These are phyloP conservation scores for Nemapogon koenigi DNA, from an alignment of 2,888 invertebrate species.

Conservation along the genomic window DNA sequence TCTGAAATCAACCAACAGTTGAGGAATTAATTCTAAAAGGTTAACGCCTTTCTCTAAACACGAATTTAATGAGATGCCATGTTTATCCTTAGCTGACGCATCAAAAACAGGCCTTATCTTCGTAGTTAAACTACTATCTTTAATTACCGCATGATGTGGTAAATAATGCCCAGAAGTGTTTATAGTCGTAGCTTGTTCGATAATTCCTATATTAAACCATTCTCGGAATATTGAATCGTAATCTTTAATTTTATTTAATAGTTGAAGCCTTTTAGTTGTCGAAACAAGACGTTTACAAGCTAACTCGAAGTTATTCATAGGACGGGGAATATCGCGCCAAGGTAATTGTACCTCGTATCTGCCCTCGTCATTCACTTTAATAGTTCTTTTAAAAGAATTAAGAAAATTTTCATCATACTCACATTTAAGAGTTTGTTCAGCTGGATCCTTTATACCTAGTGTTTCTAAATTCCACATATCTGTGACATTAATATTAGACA, in stretches of 20 bases:
- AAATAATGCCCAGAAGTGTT: slow-evolving; percentile 15
- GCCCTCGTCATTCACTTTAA: slow-evolving; percentile 1
- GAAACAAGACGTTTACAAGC: not conserved
- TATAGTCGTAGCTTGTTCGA: slow-evolving; percentile 3
- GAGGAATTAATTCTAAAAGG: slow-evolving; percentile 19
- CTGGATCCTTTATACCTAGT: slow-evolving; percentile 3
- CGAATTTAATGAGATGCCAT: slow-evolving; percentile 22
- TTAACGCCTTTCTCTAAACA: slow-evolving; percentile 22
- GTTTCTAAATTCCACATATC: slow-evolving; percentile 2
- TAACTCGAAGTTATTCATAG: not conserved
- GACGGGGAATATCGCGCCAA: not conserved
- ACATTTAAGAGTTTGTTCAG: not conserved
- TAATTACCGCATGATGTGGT: slow-evolving; percentile 21
- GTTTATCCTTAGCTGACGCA: slow-evolving; percentile 17
- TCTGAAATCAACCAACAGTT: slow-evolving; percentile 16
- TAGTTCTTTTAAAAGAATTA: not conserved
- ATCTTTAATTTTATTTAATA: not conserved
- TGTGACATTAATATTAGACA: not conserved
- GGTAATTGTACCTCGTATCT: slow-evolving; percentile 1
- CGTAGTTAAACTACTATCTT: slow-evolving; percentile 19
- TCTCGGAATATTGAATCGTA: slow-evolving; percentile 1
- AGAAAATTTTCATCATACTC: not conserved
- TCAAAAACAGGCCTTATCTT: slow-evolving; percentile 23
- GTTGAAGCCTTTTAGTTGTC: not conserved
- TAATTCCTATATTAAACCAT: not conserved